phyloP scores from a whole-genome alignment of 2,113 vertebrate species.

The Cynoglossus semilaevis region DNA sequence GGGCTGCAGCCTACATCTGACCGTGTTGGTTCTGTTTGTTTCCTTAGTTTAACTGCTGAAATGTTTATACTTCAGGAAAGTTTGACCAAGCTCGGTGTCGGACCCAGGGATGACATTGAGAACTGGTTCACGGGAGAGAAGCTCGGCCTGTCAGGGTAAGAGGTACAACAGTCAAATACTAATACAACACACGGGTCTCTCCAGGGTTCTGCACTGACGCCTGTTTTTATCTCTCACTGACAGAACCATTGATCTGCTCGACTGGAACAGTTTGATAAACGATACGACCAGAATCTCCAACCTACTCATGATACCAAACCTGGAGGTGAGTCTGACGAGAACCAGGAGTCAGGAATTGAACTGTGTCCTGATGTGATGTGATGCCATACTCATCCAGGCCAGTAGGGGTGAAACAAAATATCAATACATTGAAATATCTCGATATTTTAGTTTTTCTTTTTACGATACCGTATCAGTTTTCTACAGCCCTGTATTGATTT shows the following conservation, averaged over 20 bases:
- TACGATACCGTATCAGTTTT: too few relatives aligned
- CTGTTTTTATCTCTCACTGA: slow-evolving; percentile 1
- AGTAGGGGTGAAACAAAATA: too few relatives aligned
- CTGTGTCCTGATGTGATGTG: background rate
- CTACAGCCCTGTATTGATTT: too few relatives aligned
- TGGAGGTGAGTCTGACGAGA: slow-evolving; percentile 73
- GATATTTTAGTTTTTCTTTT: too few relatives aligned
- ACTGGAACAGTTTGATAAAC: slow-evolving; percentile 89
- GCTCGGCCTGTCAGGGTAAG: slow-evolving; percentile 83
- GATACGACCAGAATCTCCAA: slow-evolving; percentile 81
- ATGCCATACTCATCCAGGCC: too few relatives aligned
- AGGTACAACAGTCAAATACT: too few relatives aligned
- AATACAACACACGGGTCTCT: too few relatives aligned
- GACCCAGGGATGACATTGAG: slow-evolving; percentile 78
- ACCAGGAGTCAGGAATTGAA: background rate
- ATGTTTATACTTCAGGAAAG: slow-evolving; percentile 73
- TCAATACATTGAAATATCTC: too few relatives aligned
- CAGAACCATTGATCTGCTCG: slow-evolving; percentile 89
- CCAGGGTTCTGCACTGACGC: too few relatives aligned
- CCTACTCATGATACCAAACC: slow-evolving; percentile 86
- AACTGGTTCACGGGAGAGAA: slow-evolving; percentile 84
- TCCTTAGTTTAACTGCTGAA: background rate
- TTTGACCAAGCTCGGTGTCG: slow-evolving; percentile 78
- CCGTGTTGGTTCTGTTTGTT: background rate
- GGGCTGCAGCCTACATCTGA: background rate